A percentile compares a stretch with the other conserved stretches of the same genome.
phyloP scores from a whole-genome alignment of 2,797 vertebrate species.

The Dendrocincla tyrannina region DNA sequence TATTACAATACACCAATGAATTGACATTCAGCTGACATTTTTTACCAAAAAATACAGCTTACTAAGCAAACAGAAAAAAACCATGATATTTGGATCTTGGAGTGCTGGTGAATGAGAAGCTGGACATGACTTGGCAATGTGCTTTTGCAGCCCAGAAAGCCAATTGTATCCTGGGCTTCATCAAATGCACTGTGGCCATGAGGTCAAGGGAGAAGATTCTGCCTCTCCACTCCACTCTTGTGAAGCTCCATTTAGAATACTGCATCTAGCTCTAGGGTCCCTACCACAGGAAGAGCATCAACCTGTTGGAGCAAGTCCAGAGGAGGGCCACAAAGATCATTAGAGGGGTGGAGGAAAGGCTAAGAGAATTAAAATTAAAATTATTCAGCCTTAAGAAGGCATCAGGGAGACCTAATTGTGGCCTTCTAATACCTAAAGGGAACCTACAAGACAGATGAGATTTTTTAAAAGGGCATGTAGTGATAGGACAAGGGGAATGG shows the following conservation, averaged over 20 bases:
- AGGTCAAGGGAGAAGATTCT: neutral
- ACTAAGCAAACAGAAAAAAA: neutral
- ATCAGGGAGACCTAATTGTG: neutral
- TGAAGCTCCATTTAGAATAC: neutral
- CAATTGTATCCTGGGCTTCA: neutral
- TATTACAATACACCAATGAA: neutral
- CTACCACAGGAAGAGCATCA: accelerated
- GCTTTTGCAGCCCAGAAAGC: accelerated
- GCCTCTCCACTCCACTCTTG: neutral
- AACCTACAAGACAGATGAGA: neutral
- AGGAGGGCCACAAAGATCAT: neutral
- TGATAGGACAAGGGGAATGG: neutral
- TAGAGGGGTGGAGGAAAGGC: neutral
- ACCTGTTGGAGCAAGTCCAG: accelerated
- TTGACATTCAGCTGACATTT: neutral
- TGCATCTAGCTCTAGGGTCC: neutral
- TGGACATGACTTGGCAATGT: neutral
- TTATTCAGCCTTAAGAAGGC: neutral
- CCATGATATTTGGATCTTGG: neutral
- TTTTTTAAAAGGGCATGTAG: neutral
- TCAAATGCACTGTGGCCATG: neutral
- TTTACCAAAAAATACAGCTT: neutral
- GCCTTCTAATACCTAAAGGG: neutral
- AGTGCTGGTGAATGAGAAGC: neutral
- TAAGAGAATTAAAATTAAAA: neutral